These are phyloP conservation scores for Ceratotherium simum DNA, from an alignment of 2,113 vertebrate species.

Conservation along the genomic window DNA sequence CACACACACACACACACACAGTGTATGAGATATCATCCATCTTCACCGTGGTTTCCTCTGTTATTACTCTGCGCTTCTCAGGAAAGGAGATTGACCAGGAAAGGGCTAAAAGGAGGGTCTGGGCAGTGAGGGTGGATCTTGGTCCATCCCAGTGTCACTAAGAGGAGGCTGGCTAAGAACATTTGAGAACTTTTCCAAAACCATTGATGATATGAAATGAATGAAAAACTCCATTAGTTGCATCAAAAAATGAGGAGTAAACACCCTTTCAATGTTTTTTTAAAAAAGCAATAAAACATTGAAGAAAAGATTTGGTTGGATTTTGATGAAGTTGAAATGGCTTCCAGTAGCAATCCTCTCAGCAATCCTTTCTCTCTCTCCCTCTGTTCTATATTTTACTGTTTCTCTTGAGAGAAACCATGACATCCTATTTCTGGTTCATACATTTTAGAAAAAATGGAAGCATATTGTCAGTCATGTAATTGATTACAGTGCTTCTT, in stretches of 20 bases:
- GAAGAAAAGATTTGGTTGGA: background rate
- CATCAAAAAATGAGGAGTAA: background rate
- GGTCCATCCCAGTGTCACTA: background rate
- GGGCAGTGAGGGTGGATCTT: background rate
- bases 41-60: background rate
- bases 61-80: background rate
- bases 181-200: background rate
- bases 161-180: background rate
- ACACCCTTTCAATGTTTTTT: background rate
- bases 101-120: background rate
- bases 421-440: constrained; percentile 66
- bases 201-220: background rate
- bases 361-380: background rate
- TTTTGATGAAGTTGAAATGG: background rate
- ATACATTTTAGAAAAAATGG: constrained; percentile 64
- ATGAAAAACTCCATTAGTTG: background rate
- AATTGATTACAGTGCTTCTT: constrained; percentile 81
- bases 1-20: background rate
- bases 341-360: background rate
- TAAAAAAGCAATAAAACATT: background rate
- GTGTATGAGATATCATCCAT: background rate
- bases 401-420: constrained; percentile 58
- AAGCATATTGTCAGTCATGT: constrained; percentile 75
- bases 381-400: constrained; percentile 11
- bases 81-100: background rate